These are phyloP conservation scores for Casuarius casuarius DNA, from an alignment of 2,113 vertebrate species.

Conservation along the genomic window DNA sequence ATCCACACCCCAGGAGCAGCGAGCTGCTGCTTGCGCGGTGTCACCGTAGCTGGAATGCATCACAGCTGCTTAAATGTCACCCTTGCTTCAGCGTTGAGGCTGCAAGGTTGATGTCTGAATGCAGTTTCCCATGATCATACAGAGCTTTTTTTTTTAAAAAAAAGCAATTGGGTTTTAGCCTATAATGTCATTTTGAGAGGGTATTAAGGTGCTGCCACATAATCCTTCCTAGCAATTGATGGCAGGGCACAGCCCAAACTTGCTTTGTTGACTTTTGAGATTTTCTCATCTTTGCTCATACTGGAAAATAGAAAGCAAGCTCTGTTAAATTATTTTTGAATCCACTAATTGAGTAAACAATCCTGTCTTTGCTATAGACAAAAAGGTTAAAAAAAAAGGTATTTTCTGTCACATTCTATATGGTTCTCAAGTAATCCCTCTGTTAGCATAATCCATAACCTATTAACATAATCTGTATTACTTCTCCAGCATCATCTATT, in stretches of 20 bases:
- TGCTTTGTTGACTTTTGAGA: neutral
- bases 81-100: neutral
- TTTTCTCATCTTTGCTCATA: neutral
- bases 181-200: neutral
- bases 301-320: neutral
- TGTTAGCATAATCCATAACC: slow-evolving; percentile 10
- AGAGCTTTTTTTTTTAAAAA: neutral
- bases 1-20: accelerated
- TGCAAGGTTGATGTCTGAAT: neutral
- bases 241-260: neutral
- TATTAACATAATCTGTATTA: slow-evolving; percentile 43
- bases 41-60: neutral
- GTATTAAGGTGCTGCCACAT: neutral
- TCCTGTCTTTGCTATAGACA: neutral
- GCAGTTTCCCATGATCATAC: neutral
- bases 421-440: neutral
- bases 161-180: neutral
- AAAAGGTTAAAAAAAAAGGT: accelerated
- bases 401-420: neutral
- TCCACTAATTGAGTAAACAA: neutral
- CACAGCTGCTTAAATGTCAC: neutral
- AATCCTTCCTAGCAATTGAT: neutral
- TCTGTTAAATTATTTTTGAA: neutral
- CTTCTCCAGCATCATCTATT: neutral
- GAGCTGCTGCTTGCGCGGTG: accelerated